Evolutionary conservation across 2,113 vertebrate genomes (phyloP), one percentile per base, ranked within the genome.

Genomic region (Condylura cristata): DNA sequence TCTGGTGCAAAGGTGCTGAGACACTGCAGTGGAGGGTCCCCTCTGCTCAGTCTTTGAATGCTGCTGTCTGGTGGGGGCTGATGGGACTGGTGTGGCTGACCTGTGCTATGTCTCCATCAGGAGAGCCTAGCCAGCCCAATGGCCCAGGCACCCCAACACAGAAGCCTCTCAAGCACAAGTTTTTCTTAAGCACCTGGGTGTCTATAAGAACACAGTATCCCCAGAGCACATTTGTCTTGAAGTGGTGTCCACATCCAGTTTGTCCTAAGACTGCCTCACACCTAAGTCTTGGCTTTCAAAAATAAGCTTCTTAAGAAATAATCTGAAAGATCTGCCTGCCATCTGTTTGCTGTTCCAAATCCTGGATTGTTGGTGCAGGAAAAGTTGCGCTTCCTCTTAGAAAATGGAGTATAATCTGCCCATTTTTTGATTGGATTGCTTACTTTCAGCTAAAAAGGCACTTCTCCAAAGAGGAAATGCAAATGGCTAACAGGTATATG

Each of bases 41-140:
- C 51, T 39, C 44, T 66, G 70, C 68, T 32, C 44, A 14, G 32
- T 3, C 14, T 63, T 18, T 3, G 4, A 22, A 39, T 37, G 30
- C 41, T 75, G 58, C 48, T 37, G 12, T 37, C 68, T 37, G 41
- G n/a, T 41, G 48, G 66, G 34, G 65, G 79, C 41, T 30, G 4
- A 30, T 0, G 12, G 20, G 18, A 30, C 5, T 0, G 0, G 66
- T 16, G 2, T 18, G 65, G 34, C 44, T 24, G 20, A 6, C 28
- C 30, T 26, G 30, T 26, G 46, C 41, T n/a, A 4, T 41, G 44
- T 44, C 63, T 71, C 11, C 0, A 9, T 61, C 41, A 16, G 53
- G 22, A 22, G 56, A 85, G 30, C n/a, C 51, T 26, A 20, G 66
- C 30, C 24, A 81, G 76, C 66, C 68, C 60, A 30, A 0, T 18